Evolutionary conservation across 2,888 invertebrate genomes (phyloP), one percentile per base, ranked within the genome.

Genomic region (Brenthis daphne): DNA sequence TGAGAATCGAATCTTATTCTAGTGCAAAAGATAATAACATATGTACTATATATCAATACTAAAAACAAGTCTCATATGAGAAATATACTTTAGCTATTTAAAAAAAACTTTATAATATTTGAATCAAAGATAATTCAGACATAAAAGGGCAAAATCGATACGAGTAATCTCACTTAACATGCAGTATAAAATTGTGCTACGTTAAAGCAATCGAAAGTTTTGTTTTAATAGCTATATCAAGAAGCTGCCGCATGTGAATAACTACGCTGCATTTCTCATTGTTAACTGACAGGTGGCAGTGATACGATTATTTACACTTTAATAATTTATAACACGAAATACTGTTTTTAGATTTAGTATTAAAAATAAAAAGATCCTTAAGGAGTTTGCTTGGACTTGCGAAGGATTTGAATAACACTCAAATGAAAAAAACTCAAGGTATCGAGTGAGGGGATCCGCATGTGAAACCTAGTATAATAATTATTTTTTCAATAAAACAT

Each of bases 161-260:
- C 33, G 16, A 64, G 24, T 55, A 29, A 57, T 56, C 67, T 48
- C 50, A 61, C 20, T 56, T 56, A 61, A 67, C 55, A 61, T 67
- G 67, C 55, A 67, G 16, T 47, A 54, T 65, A 51, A 57, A 65
- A 61, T 55, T 50, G 55, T 51, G 37, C 37, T 33, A 68, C 63
- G 64, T 68, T 65, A 58, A 72, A 67, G 67, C 58, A 56, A 53
- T 67, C 67, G 56, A 70, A 72, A 72, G 57, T 65, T 67, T 54
- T 47, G 57, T 65, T 65, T 54, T 51, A 67, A 69, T 58, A 69
- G 67, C 58, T 67, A 65, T 67, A 69, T 72, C 69, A 70, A 68
- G 68, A 57, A 47, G 37, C 60, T 64, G 50, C 50, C 60, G 65
- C 51, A 67, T 65, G 60, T 61, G 65, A 50, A 65, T 54, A 67